A percentile compares a stretch with the other conserved stretches of the same genome.
phyloP scores from a whole-genome alignment of 2,888 invertebrate species.

The Stramonita haemastoma region DNA sequence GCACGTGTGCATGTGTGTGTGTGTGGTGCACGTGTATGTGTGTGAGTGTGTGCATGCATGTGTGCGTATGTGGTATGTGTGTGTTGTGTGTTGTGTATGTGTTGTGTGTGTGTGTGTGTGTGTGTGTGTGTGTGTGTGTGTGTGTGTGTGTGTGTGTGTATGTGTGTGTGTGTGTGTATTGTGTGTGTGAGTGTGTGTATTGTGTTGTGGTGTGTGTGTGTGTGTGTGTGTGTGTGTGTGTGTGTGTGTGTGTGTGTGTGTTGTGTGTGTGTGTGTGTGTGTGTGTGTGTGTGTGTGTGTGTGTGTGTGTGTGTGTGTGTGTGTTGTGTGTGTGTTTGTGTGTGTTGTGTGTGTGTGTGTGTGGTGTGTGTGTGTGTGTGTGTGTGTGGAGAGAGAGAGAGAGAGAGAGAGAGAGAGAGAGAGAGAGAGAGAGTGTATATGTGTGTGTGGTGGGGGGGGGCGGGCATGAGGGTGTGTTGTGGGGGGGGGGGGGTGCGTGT shows the following conservation, averaged over 20 bases:
- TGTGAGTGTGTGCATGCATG: neutral
- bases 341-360: too few relatives aligned
- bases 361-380: too few relatives aligned
- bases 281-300: slow-evolving; percentile 1
- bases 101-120: slow-evolving; percentile 20
- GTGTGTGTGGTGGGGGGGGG: too few relatives aligned
- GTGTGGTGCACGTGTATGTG: neutral
- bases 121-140: slow-evolving; percentile 29
- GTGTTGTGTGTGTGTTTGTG: too few relatives aligned
- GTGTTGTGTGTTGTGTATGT: too few relatives aligned
- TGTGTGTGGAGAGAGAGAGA: too few relatives aligned
- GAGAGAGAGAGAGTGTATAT: too few relatives aligned
- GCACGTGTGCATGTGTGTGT: neutral
- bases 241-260: slow-evolving; percentile 25
- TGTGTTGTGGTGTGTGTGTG: neutral
- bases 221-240: slow-evolving; percentile 6
- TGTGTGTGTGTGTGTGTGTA: neutral
- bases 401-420: too few relatives aligned
- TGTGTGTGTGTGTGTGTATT: too few relatives aligned
- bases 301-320: slow-evolving; percentile 21
- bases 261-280: slow-evolving; percentile 10
- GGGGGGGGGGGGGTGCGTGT: too few relatives aligned
- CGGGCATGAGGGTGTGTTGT: too few relatives aligned
- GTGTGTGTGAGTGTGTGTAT: too few relatives aligned
- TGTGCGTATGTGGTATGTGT: neutral